Conservation (phyloP, 2,113 vertebrate species). For the Hemiprocne comata region DNA sequence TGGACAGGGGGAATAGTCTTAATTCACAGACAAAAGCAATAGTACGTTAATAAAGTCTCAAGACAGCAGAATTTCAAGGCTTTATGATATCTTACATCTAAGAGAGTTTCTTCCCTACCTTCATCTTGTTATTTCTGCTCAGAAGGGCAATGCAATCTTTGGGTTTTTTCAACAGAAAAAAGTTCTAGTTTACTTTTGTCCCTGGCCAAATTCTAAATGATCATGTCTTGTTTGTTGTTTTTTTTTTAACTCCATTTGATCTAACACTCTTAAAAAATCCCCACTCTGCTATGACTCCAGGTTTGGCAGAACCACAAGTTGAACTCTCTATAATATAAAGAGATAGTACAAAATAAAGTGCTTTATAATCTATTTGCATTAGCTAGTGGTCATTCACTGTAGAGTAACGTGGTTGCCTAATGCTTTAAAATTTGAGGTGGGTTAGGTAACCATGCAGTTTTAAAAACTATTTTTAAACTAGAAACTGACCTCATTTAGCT, state of each 20-base stretch:
- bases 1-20: conserved; percentile 23
- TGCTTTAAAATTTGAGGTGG: background rate
- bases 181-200: background rate
- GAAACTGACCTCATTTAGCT: background rate
- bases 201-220: background rate
- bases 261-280: conserved; percentile 12
- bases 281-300: background rate
- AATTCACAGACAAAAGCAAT: conserved; percentile 45
- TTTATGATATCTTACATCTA: background rate
- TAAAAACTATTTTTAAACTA: conserved; percentile 3
- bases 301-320: background rate
- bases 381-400: background rate
- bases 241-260: background rate
- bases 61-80: conserved; percentile 28
- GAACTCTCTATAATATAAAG: background rate
- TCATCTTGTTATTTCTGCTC: conserved; percentile 5
- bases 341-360: background rate
- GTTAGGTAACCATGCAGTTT: background rate
- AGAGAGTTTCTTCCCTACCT: background rate
- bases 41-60: background rate
- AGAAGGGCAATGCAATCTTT: background rate
- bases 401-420: background rate
- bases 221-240: background rate
- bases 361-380: background rate
- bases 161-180: background rate